These are phyloP conservation scores for Gila orcuttii DNA, from an alignment of 2,113 vertebrate genomes.

Conservation along the genomic window DNA sequence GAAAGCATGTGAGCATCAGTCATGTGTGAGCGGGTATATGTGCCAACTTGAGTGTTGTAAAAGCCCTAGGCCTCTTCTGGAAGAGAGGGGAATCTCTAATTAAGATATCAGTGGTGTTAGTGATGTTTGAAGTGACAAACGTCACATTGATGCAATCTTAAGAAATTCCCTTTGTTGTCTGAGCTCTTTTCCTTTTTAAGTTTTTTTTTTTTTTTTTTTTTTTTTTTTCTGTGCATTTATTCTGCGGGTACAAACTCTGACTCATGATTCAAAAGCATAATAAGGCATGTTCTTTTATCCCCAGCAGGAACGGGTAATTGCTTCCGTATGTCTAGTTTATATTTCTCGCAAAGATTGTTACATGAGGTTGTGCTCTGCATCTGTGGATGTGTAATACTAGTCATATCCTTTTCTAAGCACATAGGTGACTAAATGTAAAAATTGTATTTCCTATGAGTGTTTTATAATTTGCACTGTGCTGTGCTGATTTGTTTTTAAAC, in stretches of 20 bases:
- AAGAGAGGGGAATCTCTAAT: conserved; percentile 27
- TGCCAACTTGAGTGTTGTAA: conserved; percentile 44
- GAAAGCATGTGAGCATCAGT: conserved; percentile 37
- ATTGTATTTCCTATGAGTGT: not conserved
- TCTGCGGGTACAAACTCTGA: conserved; percentile 11
- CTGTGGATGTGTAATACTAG: conserved; percentile 20
- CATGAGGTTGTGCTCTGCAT: conserved; percentile 22
- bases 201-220: not conserved
- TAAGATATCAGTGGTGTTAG: conserved; percentile 25
- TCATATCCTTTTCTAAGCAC: conserved; percentile 31
- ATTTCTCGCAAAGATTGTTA: conserved; percentile 29
- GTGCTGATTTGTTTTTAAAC: conserved; percentile 46
- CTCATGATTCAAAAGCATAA: conserved; percentile 22
- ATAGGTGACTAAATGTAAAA: conserved; percentile 4
- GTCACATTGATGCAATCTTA: conserved; percentile 5
- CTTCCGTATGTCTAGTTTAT: conserved; percentile 69
- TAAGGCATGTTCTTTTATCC: conserved; percentile 66
- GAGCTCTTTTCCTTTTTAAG: not conserved
- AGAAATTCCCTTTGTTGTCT: conserved; percentile 15
- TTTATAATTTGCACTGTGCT: conserved; percentile 14
- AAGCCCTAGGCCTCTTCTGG: conserved; percentile 33
- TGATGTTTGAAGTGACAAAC: conserved; percentile 1
- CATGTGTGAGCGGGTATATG: not conserved
- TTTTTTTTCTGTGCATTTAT: conserved; percentile 15
- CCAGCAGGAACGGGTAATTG: conserved; percentile 68